phyloP scores from a whole-genome alignment of 2,797 vertebrate genomes.

The Mionectes olivaceus region DNA sequence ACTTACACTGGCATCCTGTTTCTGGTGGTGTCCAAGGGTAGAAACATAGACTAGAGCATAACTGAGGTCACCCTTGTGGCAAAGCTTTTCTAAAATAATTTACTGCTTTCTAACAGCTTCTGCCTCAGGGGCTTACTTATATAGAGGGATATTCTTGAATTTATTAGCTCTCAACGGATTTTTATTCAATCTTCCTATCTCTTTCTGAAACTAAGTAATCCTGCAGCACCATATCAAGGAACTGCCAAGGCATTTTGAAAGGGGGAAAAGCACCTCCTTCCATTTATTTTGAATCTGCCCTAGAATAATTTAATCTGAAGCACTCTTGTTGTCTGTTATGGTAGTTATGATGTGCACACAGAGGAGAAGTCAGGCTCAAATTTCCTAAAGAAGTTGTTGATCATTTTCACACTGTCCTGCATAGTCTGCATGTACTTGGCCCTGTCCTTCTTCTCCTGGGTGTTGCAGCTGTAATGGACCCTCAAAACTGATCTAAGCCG shows the following conservation, averaged over 20 bases:
- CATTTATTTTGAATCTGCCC: neutral
- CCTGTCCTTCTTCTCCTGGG: neutral
- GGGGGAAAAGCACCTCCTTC: neutral
- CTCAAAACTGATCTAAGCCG: neutral
- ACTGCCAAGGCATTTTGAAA: neutral
- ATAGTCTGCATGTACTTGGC: neutral
- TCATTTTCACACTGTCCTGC: neutral
- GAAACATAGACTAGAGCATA: neutral
- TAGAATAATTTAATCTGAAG: neutral
- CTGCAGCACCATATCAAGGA: neutral
- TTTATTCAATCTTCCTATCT: neutral
- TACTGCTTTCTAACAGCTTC: neutral
- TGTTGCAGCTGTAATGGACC: neutral
- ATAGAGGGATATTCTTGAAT: neutral
- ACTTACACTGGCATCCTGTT: neutral
- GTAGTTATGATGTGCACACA: neutral
- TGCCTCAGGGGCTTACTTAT: neutral
- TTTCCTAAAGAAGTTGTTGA: neutral
- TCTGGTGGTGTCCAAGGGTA: neutral
- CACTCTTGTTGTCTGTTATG: neutral
- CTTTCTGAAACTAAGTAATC: neutral
- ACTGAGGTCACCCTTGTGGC: neutral
- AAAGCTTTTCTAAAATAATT: neutral
- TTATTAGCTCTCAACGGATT: neutral
- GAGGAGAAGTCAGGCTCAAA: neutral